These are phyloP conservation scores for Dreissena rostriformis DNA, from an alignment of 1,140 invertebrate genomes.

Conservation along the genomic window DNA sequence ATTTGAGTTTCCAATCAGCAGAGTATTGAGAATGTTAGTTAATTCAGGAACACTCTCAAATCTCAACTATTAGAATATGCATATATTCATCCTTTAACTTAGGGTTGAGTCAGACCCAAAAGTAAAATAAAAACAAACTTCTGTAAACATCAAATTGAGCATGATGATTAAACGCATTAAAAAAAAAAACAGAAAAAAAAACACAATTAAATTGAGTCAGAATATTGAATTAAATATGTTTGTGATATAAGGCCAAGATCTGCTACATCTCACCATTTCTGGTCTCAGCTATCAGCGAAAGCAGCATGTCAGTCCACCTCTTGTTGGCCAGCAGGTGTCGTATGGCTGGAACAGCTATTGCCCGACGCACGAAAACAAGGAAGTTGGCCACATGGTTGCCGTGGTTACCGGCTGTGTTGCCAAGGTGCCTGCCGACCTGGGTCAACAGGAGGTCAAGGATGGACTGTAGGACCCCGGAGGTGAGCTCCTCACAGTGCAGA, in stretches of 20 bases:
- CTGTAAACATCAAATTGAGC: not conserved
- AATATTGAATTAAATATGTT: not conserved
- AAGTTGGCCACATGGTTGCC: slow-evolving; percentile 81
- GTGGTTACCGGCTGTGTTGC: slow-evolving; percentile 38
- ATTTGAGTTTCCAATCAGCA: too few species aligned
- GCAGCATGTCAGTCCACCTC: slow-evolving; percentile 83
- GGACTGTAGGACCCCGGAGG: slow-evolving; percentile 79
- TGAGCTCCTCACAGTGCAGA: slow-evolving; percentile 82
- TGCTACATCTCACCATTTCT: slow-evolving; percentile 48
- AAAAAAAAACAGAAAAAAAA: not conserved
- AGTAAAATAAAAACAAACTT: too few species aligned
- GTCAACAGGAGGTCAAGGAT: slow-evolving; percentile 81
- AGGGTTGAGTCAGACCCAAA: too few species aligned
- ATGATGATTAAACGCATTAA: not conserved
- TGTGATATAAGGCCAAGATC: not conserved
- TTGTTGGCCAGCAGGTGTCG: slow-evolving; percentile 81
- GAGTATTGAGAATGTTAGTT: too few species aligned
- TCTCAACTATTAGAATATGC: too few species aligned
- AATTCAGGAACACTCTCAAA: too few species aligned
- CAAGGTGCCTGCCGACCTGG: slow-evolving; percentile 79
- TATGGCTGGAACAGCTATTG: slow-evolving; percentile 82
- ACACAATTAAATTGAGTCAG: not conserved
- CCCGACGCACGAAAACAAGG: slow-evolving; percentile 83
- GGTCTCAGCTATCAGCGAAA: slow-evolving; percentile 81
- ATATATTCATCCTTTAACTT: too few species aligned